These are phyloP conservation scores for Rhinatrema bivittatum DNA, from an alignment of 2,797 vertebrate genomes.

Conservation along the genomic window DNA sequence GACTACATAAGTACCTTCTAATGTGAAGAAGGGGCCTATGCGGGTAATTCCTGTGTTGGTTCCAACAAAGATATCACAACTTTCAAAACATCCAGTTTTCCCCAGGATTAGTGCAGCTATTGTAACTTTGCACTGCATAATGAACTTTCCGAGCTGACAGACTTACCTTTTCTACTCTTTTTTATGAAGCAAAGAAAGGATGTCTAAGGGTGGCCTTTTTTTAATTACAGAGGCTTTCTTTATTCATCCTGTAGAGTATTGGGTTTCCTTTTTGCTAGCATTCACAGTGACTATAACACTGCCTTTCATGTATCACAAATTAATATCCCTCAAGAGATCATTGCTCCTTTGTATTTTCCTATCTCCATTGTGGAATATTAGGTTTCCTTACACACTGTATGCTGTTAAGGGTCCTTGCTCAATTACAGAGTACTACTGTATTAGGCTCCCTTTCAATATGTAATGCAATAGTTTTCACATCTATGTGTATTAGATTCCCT, in stretches of 20 bases:
- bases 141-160: too few relatives aligned
- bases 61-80: too few relatives aligned
- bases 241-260: slow-evolving; percentile 10
- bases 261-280: slow-evolving; percentile 21
- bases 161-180: too few relatives aligned
- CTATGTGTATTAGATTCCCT: not conserved
- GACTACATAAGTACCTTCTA: too few relatives aligned
- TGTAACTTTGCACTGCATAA: too few relatives aligned
- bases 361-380: slow-evolving; percentile 17
- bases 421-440: not conserved
- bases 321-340: slow-evolving; percentile 17
- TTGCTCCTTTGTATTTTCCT: slow-evolving; percentile 21
- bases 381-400: slow-evolving; percentile 17
- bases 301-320: slow-evolving; percentile 31
- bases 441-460: slow-evolving; percentile 7
- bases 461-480: slow-evolving; percentile 1
- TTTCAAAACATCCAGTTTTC: too few relatives aligned
- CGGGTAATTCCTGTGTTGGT: too few relatives aligned
- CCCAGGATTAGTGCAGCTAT: too few relatives aligned
- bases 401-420: slow-evolving; percentile 24
- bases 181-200: too few relatives aligned
- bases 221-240: not conserved
- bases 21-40: too few relatives aligned
- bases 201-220: too few relatives aligned
- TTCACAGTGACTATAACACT: slow-evolving; percentile 21